phyloP scores from a whole-genome alignment of 2,113 vertebrate genomes.

The Chamaetylas fuelleborni region DNA sequence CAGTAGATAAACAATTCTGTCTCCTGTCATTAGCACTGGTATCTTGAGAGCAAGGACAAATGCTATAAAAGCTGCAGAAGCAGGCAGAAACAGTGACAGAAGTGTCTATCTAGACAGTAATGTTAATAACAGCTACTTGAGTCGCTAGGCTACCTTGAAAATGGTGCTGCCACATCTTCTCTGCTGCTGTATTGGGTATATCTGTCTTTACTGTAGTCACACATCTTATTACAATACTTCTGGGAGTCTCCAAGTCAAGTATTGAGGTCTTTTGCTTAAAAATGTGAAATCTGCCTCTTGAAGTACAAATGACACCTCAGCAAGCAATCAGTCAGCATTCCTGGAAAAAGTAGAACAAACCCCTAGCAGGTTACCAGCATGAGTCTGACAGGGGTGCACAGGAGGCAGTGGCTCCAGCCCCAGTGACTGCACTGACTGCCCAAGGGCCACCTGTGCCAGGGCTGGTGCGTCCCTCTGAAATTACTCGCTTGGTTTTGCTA shows the following conservation, averaged over 20 bases:
- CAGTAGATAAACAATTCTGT: constrained; percentile 11
- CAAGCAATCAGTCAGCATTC: background rate
- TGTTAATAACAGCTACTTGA: background rate
- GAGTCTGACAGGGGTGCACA: background rate
- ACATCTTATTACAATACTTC: background rate
- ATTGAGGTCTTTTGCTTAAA: background rate
- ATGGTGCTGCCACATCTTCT: background rate
- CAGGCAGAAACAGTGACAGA: background rate
- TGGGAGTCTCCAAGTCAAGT: background rate
- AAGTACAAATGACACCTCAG: background rate
- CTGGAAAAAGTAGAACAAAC: background rate
- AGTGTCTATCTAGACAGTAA: background rate
- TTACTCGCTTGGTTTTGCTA: background rate
- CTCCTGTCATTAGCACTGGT: background rate
- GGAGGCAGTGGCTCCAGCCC: background rate
- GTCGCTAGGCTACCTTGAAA: background rate
- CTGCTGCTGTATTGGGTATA: background rate
- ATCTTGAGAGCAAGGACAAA: constrained; percentile 13
- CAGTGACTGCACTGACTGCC: background rate
- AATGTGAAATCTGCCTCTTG: background rate
- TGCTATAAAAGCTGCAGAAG: background rate
- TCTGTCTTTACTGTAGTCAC: background rate
- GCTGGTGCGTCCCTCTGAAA: background rate
- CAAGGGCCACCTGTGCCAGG: background rate
- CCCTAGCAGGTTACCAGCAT: background rate